Base-by-base conservation (phyloP, 2,888 invertebrate genomes). In the Gryllus longicercus region DNA sequence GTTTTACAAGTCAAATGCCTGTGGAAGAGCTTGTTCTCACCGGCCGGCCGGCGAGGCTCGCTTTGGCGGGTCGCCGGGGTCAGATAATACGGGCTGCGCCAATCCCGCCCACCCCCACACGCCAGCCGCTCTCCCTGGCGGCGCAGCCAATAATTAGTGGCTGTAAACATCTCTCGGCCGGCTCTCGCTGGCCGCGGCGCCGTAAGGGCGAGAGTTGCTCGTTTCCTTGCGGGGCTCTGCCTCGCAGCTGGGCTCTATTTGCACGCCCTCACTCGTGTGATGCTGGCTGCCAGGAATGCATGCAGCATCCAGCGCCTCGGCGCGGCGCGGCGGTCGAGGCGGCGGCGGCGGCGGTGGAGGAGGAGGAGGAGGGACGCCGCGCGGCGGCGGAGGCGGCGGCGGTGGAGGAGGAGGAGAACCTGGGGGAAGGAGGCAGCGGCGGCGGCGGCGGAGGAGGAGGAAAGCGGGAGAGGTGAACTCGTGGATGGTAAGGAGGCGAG, bases 141-240 rank as follows among this genome's bases (percentile, higher is more conserved):
- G 75, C 79, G 74, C 50, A 79, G 79, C 79, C 81, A 81, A 78
- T 81, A 81, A 81, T 81, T 81, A 81, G 81, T 79, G 81, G 80
- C 78, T 80, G 80, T 79, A 76, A 78, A 78, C 63, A 63, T 63
- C 63, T 63, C 63, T 38, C 63, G n/a, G 63, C 63, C 11, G 14
- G 63, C 63, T 38, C 38, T 38, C 38, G 38, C 38, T 38, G 38
- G 38, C 38, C 5, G 38, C 38, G 25, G 38, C 38, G 38, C 38
- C 38, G 78, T 63, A 78, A 78, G 51, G 78, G 63, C 63, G 38
- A 63, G 51, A 63, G 78, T 79, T 80, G 75, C 81, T 74, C 76
- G 49, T 75, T 79, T 81, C 78, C 51, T 77, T 74, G 79, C 23
- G 74, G 76, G 79, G 38, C 50, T 50, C 77, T 75, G 16, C 51